A percentile compares a stretch with the other conserved stretches of the same genome.
Evolutionary conservation across 2,113 vertebrate species (phyloP).

Genomic region (Tursiops truncatus): DNA sequence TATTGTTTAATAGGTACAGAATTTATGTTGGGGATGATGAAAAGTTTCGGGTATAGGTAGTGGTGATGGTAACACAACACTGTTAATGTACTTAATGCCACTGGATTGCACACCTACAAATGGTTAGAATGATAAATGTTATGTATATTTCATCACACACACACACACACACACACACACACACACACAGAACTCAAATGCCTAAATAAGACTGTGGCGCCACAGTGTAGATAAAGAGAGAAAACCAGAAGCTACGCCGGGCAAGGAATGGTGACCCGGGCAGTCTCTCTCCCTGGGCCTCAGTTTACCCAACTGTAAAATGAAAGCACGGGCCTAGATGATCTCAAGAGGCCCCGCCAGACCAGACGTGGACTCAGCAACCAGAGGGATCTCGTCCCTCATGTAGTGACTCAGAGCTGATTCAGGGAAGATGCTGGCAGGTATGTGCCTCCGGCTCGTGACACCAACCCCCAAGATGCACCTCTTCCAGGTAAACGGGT

Average conservation of each 20-base stretch:
- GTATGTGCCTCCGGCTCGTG: background rate
- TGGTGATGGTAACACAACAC: too few species aligned
- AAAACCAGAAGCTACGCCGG: background rate
- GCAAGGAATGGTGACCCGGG: fast-evolving
- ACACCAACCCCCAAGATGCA: background rate
- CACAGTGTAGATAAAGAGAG: fast-evolving
- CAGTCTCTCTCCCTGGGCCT: background rate
- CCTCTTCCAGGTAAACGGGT: background rate
- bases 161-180: too few species aligned
- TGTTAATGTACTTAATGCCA: background rate
- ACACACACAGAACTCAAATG: background rate
- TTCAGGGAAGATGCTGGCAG: background rate
- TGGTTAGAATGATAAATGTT: background rate
- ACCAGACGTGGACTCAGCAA: background rate
- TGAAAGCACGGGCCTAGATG: background rate
- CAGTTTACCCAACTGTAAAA: background rate
- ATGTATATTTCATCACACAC: background rate
- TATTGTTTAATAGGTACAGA: background rate
- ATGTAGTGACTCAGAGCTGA: background rate
- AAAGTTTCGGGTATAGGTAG: fast-evolving
- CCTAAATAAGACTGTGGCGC: fast-evolving
- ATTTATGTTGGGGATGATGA: fast-evolving
- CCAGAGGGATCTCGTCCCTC: background rate
- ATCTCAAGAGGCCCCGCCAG: background rate
- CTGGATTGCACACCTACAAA: background rate